Percentiles rank a stretch among this genome's conserved stretches.
These are phyloP conservation scores for Drosophila ezoana DNA, from an alignment of 2,888 invertebrate species.

Conservation along the genomic window DNA sequence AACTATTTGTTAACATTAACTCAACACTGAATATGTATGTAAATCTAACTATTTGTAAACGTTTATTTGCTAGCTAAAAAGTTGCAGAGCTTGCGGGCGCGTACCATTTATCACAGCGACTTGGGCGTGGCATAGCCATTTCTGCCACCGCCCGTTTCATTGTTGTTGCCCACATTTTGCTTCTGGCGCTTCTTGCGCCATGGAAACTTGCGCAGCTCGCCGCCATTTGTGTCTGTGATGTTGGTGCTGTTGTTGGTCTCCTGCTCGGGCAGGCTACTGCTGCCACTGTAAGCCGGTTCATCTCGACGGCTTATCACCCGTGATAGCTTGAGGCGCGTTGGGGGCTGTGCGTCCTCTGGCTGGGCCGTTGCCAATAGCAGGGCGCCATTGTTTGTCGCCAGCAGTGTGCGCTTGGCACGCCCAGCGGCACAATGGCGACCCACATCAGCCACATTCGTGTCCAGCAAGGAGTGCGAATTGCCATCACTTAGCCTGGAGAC, in stretches of 20 bases:
- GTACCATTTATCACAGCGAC: slow-evolving; percentile 63
- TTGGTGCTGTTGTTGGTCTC: slow-evolving; percentile 36
- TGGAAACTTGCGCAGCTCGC: slow-evolving; percentile 59
- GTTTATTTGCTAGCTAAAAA: slow-evolving; percentile 7
- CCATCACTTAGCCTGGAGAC: slow-evolving; percentile 78
- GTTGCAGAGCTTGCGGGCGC: slow-evolving; percentile 3
- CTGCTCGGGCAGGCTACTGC: slow-evolving; percentile 63
- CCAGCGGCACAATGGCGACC: slow-evolving; percentile 15
- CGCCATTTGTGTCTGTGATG: background rate
- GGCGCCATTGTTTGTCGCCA: slow-evolving; percentile 68
- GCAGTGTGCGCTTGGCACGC: slow-evolving; percentile 71
- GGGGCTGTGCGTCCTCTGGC: slow-evolving; percentile 40
- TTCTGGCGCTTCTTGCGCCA: slow-evolving; percentile 71
- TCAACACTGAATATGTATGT: background rate
- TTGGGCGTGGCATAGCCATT: slow-evolving; percentile 65
- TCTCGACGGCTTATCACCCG: slow-evolving; percentile 79
- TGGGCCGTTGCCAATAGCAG: slow-evolving; percentile 49
- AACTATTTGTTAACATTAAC: slow-evolving; percentile 17
- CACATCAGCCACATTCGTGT: slow-evolving; percentile 64
- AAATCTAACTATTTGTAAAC: slow-evolving; percentile 12
- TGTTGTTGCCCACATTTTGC: slow-evolving; percentile 36
- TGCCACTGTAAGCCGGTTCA: slow-evolving; percentile 59
- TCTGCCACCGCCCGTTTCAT: slow-evolving; percentile 24
- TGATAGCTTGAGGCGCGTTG: slow-evolving; percentile 73
- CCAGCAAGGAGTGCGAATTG: slow-evolving; percentile 69